Conservation (phyloP, 2,888 invertebrate species). For the Nasonia oneida region DNA sequence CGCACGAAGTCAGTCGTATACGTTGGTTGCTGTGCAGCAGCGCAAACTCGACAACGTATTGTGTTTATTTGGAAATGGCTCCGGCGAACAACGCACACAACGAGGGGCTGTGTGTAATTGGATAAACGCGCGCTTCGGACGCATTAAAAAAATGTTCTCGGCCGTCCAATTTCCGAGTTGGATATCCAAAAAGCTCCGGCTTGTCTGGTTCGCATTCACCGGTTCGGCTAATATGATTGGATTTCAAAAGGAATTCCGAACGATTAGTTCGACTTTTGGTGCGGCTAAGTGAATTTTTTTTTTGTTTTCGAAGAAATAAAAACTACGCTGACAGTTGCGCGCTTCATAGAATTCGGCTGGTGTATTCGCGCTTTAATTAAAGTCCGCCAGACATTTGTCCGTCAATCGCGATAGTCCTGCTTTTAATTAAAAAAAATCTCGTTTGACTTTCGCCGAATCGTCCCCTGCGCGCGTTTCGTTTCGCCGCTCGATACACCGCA, state of each 20-base stretch:
- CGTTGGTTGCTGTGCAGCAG: neutral
- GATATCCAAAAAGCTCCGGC: neutral
- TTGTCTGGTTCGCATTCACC: neutral
- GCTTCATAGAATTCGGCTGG: neutral
- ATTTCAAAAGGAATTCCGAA: neutral
- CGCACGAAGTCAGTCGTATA: neutral
- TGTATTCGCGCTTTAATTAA: slow-evolving; percentile 8
- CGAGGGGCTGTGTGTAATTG: neutral
- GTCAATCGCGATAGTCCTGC: neutral
- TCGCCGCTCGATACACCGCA: neutral
- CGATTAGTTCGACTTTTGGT: neutral
- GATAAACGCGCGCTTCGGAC: neutral
- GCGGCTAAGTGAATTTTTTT: neutral
- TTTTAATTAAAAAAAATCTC: slow-evolving; percentile 14
- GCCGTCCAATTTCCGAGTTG: neutral
- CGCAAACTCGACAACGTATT: neutral
- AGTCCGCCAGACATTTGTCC: neutral
- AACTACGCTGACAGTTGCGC: neutral
- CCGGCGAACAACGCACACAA: neutral
- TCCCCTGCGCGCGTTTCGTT: neutral
- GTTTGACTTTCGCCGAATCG: neutral
- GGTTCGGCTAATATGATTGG: neutral
- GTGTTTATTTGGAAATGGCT: slow-evolving; percentile 5
- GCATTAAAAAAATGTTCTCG: neutral
- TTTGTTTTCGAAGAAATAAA: neutral